Base-by-base conservation (phyloP, 2,113 vertebrate species). In the Lagopus leucura region DNA sequence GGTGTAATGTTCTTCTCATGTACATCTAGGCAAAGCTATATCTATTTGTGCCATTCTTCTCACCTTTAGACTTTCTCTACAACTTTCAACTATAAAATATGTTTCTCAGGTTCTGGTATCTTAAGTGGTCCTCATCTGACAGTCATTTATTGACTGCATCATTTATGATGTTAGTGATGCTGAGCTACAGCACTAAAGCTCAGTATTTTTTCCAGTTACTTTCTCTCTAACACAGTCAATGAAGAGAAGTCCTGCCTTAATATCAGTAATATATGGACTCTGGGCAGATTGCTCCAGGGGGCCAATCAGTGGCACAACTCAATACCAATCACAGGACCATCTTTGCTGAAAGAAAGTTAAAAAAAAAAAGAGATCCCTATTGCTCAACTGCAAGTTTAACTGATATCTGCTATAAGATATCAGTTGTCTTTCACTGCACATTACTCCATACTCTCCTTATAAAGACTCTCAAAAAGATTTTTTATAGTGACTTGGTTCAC, bases 271-370 rank as follows among this genome's bases (percentile, higher is more conserved):
- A 61, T 14, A 78, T 69, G 83, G 93, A 79, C 63, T 89, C 74
- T 70, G 40, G 30, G 36, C 30, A 66, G 65, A 32, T 92, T 95
- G 52, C 19, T 86, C 8, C 54, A 82, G 66, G 48, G 52, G 48
- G 79, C 74, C 43, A 95, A 87, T 93, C 84, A 93, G 89, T 89
- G 50, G 21, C 22, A 55, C 14, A 30, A 24, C 47, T 94, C 84
- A 91, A 70, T 86, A 92, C 5, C 42, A 84, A n/a, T 58, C 70
- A 85, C 34, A 50, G 42, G 15, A 13, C 28, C 21, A 8, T 67
- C 38, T 65, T 30, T 32, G 17, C 42, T 18, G 30, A 57, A 32
- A 57, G 50, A 28, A 52, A 15, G 6, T 12, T 24, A 50, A 24
- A 54, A 54, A 28, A 55, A 30, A 50, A 50, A 79, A 43, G 25